Conservation (phyloP, 2,888 invertebrate genomes). For the Tridacna gigas region DNA sequence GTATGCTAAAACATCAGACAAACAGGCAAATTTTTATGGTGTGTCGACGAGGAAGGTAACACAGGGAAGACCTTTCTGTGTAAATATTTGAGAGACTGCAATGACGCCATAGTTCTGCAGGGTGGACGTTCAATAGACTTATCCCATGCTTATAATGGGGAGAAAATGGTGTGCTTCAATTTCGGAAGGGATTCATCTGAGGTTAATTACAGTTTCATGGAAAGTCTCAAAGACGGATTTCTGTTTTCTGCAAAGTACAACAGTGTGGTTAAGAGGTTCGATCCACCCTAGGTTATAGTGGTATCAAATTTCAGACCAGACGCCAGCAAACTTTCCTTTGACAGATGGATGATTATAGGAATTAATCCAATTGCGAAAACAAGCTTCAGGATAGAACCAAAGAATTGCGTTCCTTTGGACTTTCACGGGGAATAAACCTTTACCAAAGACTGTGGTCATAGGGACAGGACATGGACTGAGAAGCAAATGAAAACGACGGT, state of each 20-base stretch:
- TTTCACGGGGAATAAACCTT: too few species aligned
- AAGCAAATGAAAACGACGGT: too few species aligned
- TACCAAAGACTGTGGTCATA: too few species aligned
- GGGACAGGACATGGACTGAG: too few species aligned
- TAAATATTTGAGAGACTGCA: background rate
- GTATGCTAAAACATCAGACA: background rate
- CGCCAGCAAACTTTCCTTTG: background rate
- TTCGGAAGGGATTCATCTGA: background rate
- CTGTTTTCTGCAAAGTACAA: background rate
- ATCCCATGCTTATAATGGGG: constrained; percentile 1
- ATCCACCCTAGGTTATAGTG: background rate
- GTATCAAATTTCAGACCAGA: background rate
- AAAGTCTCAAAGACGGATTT: constrained; percentile 1
- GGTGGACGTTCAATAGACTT: background rate
- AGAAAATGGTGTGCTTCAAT: background rate
- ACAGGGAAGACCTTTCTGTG: background rate
- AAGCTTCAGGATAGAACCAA: too few species aligned
- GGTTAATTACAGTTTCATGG: background rate
- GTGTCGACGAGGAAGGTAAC: background rate
- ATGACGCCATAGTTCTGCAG: background rate
- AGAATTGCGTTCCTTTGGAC: too few species aligned
- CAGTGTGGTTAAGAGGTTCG: background rate
- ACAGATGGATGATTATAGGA: constrained; percentile 9
- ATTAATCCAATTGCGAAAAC: background rate
- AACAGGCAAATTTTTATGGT: background rate